Percentiles rank a stretch among this genome's conserved stretches.
Evolutionary conservation across 2,888 invertebrate species (phyloP).

Genomic region (Pherbina coryleti): DNA sequence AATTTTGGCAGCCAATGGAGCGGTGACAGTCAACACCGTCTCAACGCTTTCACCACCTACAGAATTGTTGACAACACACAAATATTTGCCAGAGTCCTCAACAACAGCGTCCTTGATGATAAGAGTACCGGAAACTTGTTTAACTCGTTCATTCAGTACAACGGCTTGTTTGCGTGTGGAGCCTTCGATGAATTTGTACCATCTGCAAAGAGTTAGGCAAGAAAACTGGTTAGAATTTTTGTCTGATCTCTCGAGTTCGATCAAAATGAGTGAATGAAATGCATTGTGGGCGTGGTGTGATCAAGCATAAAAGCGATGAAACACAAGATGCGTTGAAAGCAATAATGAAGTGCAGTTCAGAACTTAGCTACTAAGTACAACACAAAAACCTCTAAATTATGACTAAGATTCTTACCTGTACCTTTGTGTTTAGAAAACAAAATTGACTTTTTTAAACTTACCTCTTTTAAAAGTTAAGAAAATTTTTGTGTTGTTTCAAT

Average conservation of each 20-base stretch:
- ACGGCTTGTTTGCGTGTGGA: conserved; percentile 89
- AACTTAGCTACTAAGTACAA: conserved; percentile 1
- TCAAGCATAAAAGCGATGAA: conserved; percentile 29
- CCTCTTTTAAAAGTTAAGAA: neutral
- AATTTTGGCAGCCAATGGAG: conserved; percentile 87
- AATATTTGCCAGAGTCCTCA: conserved; percentile 93
- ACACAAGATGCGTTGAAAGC: conserved; percentile 1
- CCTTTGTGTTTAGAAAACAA: no score
- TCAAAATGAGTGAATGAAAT: conserved; percentile 52
- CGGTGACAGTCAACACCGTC: conserved; percentile 92
- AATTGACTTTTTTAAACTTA: neutral
- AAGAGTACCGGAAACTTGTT: conserved; percentile 93
- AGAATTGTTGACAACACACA: conserved; percentile 94
- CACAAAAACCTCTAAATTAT: conserved; percentile 8
- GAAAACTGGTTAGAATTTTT: neutral
- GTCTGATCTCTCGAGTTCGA: conserved; percentile 33
- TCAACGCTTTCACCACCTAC: conserved; percentile 94
- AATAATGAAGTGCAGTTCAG: neutral
- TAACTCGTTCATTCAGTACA: conserved; percentile 87
- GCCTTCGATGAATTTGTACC: conserved; percentile 94
- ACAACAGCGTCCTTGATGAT: conserved; percentile 92
- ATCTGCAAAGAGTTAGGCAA: conserved; percentile 75
- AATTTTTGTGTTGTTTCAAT: conserved; percentile 27
- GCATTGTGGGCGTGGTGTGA: conserved; percentile 27
- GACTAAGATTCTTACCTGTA: neutral